Conservation (phyloP, 2,113 vertebrate genomes). For the Labeo rohita region DNA sequence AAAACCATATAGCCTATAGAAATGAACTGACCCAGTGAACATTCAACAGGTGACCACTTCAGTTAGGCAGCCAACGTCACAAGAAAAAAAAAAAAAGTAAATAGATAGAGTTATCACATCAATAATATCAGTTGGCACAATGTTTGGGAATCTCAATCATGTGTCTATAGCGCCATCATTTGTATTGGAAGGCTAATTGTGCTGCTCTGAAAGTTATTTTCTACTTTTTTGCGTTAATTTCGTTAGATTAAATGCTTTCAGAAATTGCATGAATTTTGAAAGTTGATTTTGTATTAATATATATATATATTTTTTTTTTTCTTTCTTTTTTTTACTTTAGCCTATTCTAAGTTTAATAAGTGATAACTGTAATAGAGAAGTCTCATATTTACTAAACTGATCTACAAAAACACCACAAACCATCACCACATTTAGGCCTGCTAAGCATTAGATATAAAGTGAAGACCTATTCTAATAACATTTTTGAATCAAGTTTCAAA, state of each 20-base stretch:
- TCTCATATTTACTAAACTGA: neutral
- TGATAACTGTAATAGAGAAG: neutral
- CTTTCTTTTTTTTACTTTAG: neutral
- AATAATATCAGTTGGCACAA: neutral
- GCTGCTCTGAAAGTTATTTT: neutral
- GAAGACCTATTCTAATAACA: neutral
- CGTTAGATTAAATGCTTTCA: neutral
- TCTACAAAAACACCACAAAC: neutral
- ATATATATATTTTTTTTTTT: no score
- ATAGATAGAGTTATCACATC: no score
- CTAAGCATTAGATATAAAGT: neutral
- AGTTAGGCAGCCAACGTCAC: neutral
- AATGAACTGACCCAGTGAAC: neutral
- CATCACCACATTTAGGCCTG: neutral
- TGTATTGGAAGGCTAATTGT: conserved; percentile 40
- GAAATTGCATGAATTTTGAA: neutral
- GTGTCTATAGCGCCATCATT: conserved; percentile 51
- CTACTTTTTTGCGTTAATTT: neutral
- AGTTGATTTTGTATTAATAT: no score
- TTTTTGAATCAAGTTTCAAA: neutral
- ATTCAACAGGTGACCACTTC: neutral
- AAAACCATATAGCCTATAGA: neutral
- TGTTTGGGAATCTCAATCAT: neutral
- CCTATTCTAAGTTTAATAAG: neutral
- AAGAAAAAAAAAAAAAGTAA: no score